A percentile compares a stretch with the other conserved stretches of the same genome.
Conservation (phyloP, 1,140 invertebrate genomes). For the Mesaphorura yosii region DNA sequence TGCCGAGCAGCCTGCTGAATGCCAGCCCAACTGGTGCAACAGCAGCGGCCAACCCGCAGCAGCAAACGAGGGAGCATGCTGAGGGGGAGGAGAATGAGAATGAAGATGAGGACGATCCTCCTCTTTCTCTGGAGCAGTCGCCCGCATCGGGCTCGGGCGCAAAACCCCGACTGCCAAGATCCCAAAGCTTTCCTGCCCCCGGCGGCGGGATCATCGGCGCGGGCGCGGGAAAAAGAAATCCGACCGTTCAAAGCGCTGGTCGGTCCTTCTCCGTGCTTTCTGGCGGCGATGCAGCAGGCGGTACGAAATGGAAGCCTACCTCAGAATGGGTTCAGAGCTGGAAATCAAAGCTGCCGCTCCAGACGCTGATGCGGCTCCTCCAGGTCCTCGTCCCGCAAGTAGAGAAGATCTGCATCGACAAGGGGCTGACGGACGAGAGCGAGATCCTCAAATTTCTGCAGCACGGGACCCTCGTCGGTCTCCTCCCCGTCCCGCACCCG, state of each 20-base stretch:
- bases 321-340: conserved; percentile 91
- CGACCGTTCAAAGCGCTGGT: no score
- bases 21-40: conserved; percentile 5
- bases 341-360: conserved; percentile 92
- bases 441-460: conserved; percentile 98
- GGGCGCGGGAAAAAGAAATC: no score
- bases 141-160: no score
- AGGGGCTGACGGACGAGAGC: conserved; percentile 98
- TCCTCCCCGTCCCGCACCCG: conserved; percentile 96
- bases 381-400: conserved; percentile 99
- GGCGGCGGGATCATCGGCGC: background rate
- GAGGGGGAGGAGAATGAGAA: background rate
- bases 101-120: background rate
- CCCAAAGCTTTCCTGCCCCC: background rate
- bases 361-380: conserved; percentile 96
- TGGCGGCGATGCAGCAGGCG: no score
- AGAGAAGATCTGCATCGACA: conserved; percentile 99
- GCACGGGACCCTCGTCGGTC: conserved; percentile 93
- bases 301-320: conserved; percentile 62
- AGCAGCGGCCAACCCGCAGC: background rate
- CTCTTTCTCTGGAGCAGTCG: no score
- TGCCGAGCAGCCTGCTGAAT: background rate
- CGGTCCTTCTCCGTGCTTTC: no score
- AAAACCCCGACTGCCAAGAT: no score
- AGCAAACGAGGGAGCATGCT: no score